Base-by-base conservation (phyloP, 2,113 vertebrate genomes). In the Atlantisia rogersi region DNA sequence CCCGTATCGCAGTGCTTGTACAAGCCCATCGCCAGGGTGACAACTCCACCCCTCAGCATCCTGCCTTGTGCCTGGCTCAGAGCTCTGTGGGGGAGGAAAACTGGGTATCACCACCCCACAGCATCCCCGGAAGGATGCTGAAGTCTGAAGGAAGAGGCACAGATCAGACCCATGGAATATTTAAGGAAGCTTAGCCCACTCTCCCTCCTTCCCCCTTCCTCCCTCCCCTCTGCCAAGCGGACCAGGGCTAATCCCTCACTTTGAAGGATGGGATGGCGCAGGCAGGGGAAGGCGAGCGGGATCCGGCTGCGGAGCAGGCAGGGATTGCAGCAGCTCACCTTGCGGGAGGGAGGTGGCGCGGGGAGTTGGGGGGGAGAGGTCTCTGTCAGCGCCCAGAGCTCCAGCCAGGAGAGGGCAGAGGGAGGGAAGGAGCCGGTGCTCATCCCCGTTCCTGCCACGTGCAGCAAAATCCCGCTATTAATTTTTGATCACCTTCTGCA, bases 401-500 rank as follows among this genome's bases (percentile, higher is more conserved):
- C 92, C 96, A 15, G 78, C 67, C 8, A 1, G 85, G 70, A 91
- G 68, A 53, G 24, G 79, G 70, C 2, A 5, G 6, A 39, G 74
- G 52, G 82, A 88, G 50, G 82, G 84, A 86, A 56, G 76, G 82
- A 95, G 81, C 52, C 11, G 0, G 31, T 8, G 11, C 91, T 88
- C 82, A 31, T 85, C 92, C 88, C 60, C 9, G 15, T 80, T 88
- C 71, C 89, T 71, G 71, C 94, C 91, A 93, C 58, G 68, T 88
- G 88, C 92, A 82, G 92, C 82, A 76, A 53, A 95, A 88, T 70
- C 95, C 94, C 46, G 0, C 87, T 12, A 92, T 97, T 88, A 92
- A 95, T 93, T 92, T 97, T 92, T 93, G 84, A 97, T 97, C 82
- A 19, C 90, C 91, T 65, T 74, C 94, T 50, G 76, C 81, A 95